Base-by-base conservation (phyloP, 2,888 invertebrate genomes). In the Pristionchus entomophagus region DNA sequence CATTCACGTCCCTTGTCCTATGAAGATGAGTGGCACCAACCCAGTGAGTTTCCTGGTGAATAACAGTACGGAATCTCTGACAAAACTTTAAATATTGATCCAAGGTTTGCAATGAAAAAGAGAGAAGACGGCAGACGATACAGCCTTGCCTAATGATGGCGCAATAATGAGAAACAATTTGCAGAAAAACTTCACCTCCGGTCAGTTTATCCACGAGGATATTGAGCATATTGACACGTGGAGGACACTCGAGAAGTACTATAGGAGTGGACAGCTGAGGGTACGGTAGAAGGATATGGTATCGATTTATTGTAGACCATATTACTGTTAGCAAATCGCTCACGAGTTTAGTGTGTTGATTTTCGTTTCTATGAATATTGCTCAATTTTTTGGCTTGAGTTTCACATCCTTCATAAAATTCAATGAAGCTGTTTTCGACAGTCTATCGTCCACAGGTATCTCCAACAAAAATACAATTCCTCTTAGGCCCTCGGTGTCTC, bases 171-270 rank as follows among this genome's bases (percentile, higher is more conserved):
- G n/a, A n/a, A n/a, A n/a, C n/a, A n/a, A n/a, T n/a, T n/a, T n/a
- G n/a, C n/a, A n/a, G n/a, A n/a, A n/a, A n/a, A n/a, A n/a, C n/a
- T 19, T 32, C 32, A 65, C 29, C 1, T 17, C 32, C 35, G 65
- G 65, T 4, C 26, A 65, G n/a, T 17, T 17, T 10, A 35, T n/a
- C 3, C n/a, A 22, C 32, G 65, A 65, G 17, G 35, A 82, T n/a
- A 86, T 88, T 8, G 86, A 90, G 14, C 90, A 88, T 77, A 87
- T 91, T 45, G 91, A 91, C 59, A 91, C 91, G 3, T 91, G 91
- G 91, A 88, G 87, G 62, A 90, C 87, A 0, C 51, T 91, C 35
- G 91, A 91, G 86, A 90, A 89, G 83, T 85, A 87, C 35, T 89
- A 89, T 81, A 88, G 91, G 49, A 86, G 78, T 29, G 88, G 89